Conservation (phyloP, 2,888 invertebrate species). For the Phaonia tiefii region DNA sequence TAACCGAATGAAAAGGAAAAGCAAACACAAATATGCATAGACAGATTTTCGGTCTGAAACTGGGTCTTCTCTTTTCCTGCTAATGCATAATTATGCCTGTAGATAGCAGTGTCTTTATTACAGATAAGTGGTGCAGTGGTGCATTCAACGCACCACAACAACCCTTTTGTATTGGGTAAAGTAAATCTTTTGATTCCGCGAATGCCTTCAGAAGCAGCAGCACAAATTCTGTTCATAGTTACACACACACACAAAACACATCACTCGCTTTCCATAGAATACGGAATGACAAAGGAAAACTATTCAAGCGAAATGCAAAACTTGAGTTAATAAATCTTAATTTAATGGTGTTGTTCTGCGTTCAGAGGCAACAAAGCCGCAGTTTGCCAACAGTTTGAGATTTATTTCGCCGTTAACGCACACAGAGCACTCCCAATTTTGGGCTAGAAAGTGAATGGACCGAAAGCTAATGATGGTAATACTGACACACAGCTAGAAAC, state of each 20-base stretch:
- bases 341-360: neutral
- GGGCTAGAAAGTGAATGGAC: neutral
- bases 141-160: neutral
- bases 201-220: neutral
- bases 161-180: neutral
- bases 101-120: conserved; percentile 23
- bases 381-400: conserved; percentile 11
- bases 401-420: conserved; percentile 15
- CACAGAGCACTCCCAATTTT: neutral
- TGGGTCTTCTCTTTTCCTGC: conserved; percentile 15
- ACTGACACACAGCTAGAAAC: too few relatives aligned
- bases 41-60: conserved; percentile 1
- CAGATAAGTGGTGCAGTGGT: conserved; percentile 26
- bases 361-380: neutral
- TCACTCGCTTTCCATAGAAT: neutral
- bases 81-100: conserved; percentile 28
- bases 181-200: conserved; percentile 20
- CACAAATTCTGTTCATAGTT: too few relatives aligned
- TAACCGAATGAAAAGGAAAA: too few relatives aligned
- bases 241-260: neutral
- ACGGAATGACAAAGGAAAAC: conserved; percentile 3
- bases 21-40: neutral
- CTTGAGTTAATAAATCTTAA: conserved; percentile 23
- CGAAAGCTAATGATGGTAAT: neutral
- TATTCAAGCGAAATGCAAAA: neutral